These are phyloP conservation scores for Rhizoglyphus robini DNA, from an alignment of 1,140 invertebrate species.

Conservation along the genomic window DNA sequence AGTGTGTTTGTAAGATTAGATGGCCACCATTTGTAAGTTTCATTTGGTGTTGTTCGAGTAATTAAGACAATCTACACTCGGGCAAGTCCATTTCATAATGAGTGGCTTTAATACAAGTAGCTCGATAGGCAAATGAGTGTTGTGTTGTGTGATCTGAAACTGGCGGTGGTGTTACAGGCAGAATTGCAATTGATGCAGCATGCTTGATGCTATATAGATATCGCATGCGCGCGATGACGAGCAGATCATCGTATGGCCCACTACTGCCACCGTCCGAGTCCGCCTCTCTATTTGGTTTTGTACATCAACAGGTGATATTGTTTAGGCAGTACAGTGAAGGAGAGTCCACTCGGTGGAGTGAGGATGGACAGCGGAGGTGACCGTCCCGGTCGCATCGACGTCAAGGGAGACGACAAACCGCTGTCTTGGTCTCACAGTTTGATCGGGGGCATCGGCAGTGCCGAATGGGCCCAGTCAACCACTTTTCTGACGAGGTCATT, in stretches of 20 bases:
- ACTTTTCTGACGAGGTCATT: not conserved
- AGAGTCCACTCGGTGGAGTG: not conserved
- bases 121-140: slow-evolving; percentile 2
- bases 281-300: too few relatives aligned
- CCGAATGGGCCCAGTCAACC: too few relatives aligned
- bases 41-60: too few relatives aligned
- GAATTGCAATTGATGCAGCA: too few relatives aligned
- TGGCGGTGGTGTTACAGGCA: not conserved
- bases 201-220: not conserved
- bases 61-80: too few relatives aligned
- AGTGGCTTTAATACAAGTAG: not conserved
- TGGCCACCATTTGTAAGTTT: too few relatives aligned
- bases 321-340: not conserved
- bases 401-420: too few relatives aligned
- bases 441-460: not conserved
- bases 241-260: too few relatives aligned
- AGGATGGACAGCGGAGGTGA: not conserved
- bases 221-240: too few relatives aligned
- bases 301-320: not conserved
- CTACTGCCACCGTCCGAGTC: too few relatives aligned
- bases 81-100: slow-evolving; percentile 13
- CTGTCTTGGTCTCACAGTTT: too few relatives aligned
- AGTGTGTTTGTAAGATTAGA: too few relatives aligned
- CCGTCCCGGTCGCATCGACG: not conserved
- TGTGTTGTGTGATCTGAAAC: not conserved